Percentiles rank a stretch among this genome's conserved stretches.
phyloP scores from a whole-genome alignment of 2,888 invertebrate species.

The Barypeithes pellucidus region DNA sequence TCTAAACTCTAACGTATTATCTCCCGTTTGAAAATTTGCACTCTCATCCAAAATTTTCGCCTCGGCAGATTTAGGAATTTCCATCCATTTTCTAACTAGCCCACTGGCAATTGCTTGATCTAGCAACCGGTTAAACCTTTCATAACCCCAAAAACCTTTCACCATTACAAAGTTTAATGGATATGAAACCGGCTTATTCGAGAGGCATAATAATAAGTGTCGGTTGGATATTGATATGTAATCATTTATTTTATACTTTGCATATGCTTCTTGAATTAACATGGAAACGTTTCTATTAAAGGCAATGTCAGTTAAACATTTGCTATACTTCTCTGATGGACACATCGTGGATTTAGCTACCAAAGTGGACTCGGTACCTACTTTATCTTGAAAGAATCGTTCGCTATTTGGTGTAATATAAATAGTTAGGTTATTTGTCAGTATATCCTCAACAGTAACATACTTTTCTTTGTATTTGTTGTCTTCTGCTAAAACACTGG shows the following conservation, averaged over 20 bases:
- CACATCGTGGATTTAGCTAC: conserved; percentile 54
- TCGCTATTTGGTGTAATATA: conserved; percentile 54
- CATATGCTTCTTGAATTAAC: conserved; percentile 60
- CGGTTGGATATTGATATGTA: conserved; percentile 58
- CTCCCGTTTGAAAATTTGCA: conserved; percentile 9
- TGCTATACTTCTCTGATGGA: conserved; percentile 46
- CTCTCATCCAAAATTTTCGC: conserved; percentile 10
- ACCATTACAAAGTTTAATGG: conserved; percentile 64
- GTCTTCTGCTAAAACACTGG: conserved; percentile 60
- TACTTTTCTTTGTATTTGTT: conserved; percentile 59
- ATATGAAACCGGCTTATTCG: conserved; percentile 61
- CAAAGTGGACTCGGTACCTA: conserved; percentile 8
- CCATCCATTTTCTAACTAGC: conserved; percentile 55
- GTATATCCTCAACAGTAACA: conserved; percentile 57
- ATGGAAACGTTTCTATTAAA: conserved; percentile 57
- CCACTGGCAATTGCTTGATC: conserved; percentile 60
- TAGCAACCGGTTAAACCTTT: conserved; percentile 60
- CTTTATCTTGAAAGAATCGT: conserved; percentile 5
- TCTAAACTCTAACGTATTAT: conserved; percentile 44
- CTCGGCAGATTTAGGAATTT: conserved; percentile 37
- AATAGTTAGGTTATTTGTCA: conserved; percentile 58
- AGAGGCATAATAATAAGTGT: conserved; percentile 55
- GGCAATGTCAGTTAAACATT: conserved; percentile 58
- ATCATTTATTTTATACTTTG: conserved; percentile 60
- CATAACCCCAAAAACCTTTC: conserved; percentile 64